A percentile compares a stretch with the other conserved stretches of the same genome.
phyloP scores from a whole-genome alignment of 2,888 invertebrate species.

The Exocentrus adspersus region DNA sequence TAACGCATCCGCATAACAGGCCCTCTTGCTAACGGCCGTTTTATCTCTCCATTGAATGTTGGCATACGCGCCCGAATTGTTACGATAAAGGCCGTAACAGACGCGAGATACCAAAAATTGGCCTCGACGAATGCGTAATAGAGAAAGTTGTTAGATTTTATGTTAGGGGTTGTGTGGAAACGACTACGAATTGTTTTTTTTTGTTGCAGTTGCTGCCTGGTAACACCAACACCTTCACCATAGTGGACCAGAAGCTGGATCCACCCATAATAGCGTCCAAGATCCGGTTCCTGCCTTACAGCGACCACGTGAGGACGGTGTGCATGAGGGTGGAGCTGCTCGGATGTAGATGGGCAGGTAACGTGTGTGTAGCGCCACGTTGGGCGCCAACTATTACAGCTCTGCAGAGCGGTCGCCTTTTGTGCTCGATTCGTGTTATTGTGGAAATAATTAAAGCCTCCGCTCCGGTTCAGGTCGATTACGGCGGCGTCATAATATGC shows the following conservation, averaged over 20 bases:
- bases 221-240: conserved; percentile 82
- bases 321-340: conserved; percentile 85
- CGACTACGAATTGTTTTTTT: conserved; percentile 23
- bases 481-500: no score
- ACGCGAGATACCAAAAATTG: no score
- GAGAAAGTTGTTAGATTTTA: background rate
- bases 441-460: no score
- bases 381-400: no score
- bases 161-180: background rate
- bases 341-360: conserved; percentile 82
- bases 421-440: no score
- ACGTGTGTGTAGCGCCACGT: conserved; percentile 58
- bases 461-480: no score
- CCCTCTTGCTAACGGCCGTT: background rate
- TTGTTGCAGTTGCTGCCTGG: conserved; percentile 77
- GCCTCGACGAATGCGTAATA: background rate
- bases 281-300: conserved; percentile 83
- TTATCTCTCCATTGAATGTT: background rate
- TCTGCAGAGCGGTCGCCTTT: no score
- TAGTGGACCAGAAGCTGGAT: conserved; percentile 77
- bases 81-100: background rate
- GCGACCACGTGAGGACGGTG: conserved; percentile 79
- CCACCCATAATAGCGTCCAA: conserved; percentile 81
- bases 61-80: background rate
- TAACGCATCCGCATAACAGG: background rate